A percentile compares a stretch with the other conserved stretches of the same genome.
These are phyloP conservation scores for Calyptomena viridis DNA, from an alignment of 2,113 vertebrate genomes.

Conservation along the genomic window DNA sequence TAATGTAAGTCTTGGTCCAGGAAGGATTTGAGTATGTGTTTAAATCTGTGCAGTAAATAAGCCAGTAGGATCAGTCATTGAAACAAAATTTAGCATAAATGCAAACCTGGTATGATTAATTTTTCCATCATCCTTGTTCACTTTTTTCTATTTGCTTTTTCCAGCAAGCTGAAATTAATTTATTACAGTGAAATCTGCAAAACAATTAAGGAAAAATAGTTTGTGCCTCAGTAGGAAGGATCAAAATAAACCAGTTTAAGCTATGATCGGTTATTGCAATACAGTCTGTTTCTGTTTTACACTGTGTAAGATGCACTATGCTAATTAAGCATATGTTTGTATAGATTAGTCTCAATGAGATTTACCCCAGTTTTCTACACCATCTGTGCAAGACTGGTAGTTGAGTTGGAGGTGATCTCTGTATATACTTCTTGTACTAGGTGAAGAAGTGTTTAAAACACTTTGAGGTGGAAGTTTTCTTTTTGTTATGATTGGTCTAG, in stretches of 20 bases:
- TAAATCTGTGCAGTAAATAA: neutral
- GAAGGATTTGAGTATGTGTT: neutral
- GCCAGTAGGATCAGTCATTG: neutral
- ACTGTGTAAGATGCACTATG: conserved; percentile 54
- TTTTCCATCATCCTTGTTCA: neutral
- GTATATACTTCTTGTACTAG: conserved; percentile 1
- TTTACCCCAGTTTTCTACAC: conserved; percentile 52
- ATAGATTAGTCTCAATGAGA: conserved; percentile 63
- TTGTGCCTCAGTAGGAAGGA: conserved; percentile 12
- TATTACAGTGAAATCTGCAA: neutral
- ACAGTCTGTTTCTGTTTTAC: conserved; percentile 62
- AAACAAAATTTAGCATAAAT: conserved; percentile 1
- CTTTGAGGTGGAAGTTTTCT: neutral
- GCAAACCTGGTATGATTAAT: neutral
- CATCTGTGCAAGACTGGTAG: conserved; percentile 58
- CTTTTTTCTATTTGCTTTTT: neutral
- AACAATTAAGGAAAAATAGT: neutral
- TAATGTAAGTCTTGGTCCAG: neutral
- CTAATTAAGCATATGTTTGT: conserved; percentile 70
- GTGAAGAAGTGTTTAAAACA: neutral
- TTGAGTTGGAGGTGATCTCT: neutral
- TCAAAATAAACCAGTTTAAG: conserved; percentile 68
- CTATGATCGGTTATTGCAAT: conserved; percentile 60
- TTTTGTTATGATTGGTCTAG: neutral
- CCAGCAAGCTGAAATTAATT: conserved; percentile 1